Evolutionary conservation across 2,888 invertebrate genomes (phyloP), one percentile per base, ranked within the genome.

Genomic region (Sarcophaga caerulescens): DNA sequence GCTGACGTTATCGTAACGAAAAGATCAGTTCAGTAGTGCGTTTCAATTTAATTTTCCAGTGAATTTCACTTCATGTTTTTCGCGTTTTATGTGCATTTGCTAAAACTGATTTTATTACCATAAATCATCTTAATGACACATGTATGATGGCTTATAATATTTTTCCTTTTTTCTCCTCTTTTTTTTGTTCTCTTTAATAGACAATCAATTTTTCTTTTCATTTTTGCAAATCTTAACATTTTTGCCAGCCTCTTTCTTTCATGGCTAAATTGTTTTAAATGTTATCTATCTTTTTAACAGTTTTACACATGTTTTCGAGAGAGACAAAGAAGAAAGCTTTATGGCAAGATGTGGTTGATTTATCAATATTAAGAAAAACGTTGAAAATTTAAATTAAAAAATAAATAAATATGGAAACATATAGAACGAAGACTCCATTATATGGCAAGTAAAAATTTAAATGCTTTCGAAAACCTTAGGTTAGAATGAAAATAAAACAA

Each of bases 101-200:
- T 69, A 57, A 81, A 73, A 77, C 62, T 57, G 62, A 74, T 86
- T 84, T 83, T 69, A 81, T 81, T 81, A 71, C 57, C 81, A 86
- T 84, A 84, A 86, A 86, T 86, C 81, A 86, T 84, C 84, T 86
- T 81, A 86, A 84, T 79, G 84, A 81, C 86, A 86, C 81, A 86
- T 81, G 62, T 86, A 78, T 86, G 86, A 81, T 60, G 81, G 81
- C 81, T 78, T 66, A 74, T 83, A 65, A 80, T 81, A 74, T 65
- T 75, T 79, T 79, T 35, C 10, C 0, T 17, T 52, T 47, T 47
- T 14, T 47, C 14, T 47, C 45, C 8, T 3, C 14, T 47, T 11
- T 47, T 47, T 47, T 52, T 52, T 52, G 0, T 52, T 17, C 4
- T 52, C 52, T 76, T 80, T 14, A 83, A 76, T 80, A 83, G 80